phyloP scores from a whole-genome alignment of 2,113 vertebrate species.

The Hemichromis elongatus region DNA sequence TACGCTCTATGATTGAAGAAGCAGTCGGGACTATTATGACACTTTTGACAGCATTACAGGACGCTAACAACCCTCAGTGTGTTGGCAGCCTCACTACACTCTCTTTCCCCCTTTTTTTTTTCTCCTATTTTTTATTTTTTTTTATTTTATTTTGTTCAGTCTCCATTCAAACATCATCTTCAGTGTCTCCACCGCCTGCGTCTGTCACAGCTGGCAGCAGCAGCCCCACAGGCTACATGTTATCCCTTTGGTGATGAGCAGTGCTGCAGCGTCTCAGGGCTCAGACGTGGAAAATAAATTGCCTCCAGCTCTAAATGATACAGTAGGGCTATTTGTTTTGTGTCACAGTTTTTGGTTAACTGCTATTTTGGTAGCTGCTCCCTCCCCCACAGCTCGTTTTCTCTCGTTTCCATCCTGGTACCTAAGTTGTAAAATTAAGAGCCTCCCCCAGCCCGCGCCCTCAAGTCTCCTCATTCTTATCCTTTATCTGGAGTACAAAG shows the following conservation, averaged over 20 bases:
- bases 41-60: constrained; percentile 45
- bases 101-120: background rate
- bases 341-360: constrained; percentile 1
- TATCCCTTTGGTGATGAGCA: constrained; percentile 49
- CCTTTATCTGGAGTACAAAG: constrained; percentile 58
- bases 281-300: constrained; percentile 53
- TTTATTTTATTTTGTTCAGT: background rate
- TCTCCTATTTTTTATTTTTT: background rate
- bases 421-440: constrained; percentile 34
- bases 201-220: constrained; percentile 20
- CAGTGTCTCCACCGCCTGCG: background rate
- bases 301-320: constrained; percentile 25
- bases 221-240: constrained; percentile 40
- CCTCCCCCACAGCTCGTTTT: background rate
- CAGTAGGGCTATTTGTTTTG: constrained; percentile 33
- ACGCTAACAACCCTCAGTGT: constrained; percentile 37
- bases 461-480: background rate
- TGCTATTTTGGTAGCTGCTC: background rate
- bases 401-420: background rate
- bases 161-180: constrained; percentile 16
- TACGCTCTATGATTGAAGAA: constrained; percentile 39
- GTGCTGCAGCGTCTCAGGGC: constrained; percentile 28
- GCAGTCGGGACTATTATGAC: constrained; percentile 39
- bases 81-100: background rate
- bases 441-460: background rate